Evolutionary conservation across 2,888 invertebrate genomes (phyloP), one percentile per base, ranked within the genome.

Genomic region (Mesochorus sp.): DNA sequence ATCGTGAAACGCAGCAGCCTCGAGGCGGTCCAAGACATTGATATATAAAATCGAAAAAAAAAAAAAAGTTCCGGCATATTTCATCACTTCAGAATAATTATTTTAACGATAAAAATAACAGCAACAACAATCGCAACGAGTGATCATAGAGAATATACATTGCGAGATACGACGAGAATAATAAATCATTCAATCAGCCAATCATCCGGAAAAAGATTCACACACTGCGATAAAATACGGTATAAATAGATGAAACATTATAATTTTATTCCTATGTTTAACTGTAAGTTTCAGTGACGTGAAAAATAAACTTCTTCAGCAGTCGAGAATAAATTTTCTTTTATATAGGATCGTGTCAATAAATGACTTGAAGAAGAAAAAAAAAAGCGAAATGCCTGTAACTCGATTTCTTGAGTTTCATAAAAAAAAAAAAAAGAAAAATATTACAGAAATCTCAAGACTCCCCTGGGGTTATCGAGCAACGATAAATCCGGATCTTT

Each of bases 21-120:
- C 53, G 53, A 21, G 62, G 55, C 67, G 49, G 61, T 77, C 62
- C n/a, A 42, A 67, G 74, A 49, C 67, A 74, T 67, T 61, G 67
- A 73, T 55, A 55, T 17, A 4, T n/a, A 37, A 4, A 44, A 39
- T 55, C n/a, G 47, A 62, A 44, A 44, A 24, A 37, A 62, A 37
- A 37, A 47, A 21, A 37, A 59, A 19, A 4, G 8, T 70, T 49
- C 12, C 28, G 1, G 24, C 12, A n/a, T 24, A 12, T 19, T 17
- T 19, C 3, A 31, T n/a, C n/a, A 49, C 47, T 79, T 14, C 24
- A 19, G 3, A 21, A 61, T 49, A 10, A 59, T 53, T 21, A 49
- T 24, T 59, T 44, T 37, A 19, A 66, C 57, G 19, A 19, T 42
- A 42, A 42, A n/a, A 42, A 42, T 14, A 12, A 42, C 14, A 42